These are phyloP conservation scores for Sula dactylatra DNA, from an alignment of 2,113 vertebrate species.

Conservation along the genomic window DNA sequence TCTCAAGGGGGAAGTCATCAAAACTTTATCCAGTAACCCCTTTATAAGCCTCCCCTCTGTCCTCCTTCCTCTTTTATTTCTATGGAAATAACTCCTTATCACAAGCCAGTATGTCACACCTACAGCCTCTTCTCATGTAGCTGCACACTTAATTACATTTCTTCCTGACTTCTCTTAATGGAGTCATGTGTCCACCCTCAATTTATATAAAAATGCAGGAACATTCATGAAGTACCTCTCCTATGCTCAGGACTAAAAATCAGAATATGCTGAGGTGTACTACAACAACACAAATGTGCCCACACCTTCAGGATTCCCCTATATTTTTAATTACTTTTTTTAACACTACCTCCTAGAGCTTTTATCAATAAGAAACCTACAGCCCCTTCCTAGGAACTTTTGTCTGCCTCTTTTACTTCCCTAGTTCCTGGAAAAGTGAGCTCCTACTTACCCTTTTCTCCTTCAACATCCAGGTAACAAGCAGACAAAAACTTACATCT, in stretches of 20 bases:
- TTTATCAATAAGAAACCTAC: not conserved
- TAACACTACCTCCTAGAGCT: not conserved
- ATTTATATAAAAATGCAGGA: not conserved
- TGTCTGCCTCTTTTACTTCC: not conserved
- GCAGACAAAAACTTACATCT: accelerated
- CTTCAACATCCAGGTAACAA: accelerated
- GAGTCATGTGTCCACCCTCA: not conserved
- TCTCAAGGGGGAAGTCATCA: not conserved
- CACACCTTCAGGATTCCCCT: not conserved
- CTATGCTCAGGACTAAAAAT: not conserved
- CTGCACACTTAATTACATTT: not conserved
- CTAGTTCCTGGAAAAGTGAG: not conserved
- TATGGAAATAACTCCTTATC: not conserved
- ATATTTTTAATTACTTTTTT: not conserved
- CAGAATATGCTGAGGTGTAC: not conserved
- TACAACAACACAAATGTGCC: not conserved
- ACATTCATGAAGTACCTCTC: accelerated
- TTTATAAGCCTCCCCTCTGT: not conserved
- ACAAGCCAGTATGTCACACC: not conserved
- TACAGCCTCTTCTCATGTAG: not conserved
- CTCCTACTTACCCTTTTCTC: not conserved
- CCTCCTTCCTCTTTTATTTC: not conserved
- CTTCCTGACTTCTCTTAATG: not conserved
- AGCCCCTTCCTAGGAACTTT: not conserved
- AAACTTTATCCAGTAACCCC: not conserved